These are phyloP conservation scores for Apostichopus parvimensis DNA, from an alignment of 35 echinoderm and acorn worm genomes.

Conservation along the genomic window DNA sequence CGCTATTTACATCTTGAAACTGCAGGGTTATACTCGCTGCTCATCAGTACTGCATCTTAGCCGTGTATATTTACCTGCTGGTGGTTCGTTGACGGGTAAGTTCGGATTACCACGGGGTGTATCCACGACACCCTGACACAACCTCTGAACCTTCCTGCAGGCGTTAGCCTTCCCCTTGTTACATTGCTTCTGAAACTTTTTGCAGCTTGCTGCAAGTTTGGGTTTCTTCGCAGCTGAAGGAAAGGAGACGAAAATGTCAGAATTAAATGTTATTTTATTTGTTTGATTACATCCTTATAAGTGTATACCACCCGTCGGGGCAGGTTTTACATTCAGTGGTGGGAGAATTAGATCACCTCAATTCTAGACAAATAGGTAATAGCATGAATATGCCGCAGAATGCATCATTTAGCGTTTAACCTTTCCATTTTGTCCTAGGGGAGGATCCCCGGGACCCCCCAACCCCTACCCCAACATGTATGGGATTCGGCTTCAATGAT, in stretches of 20 bases:
- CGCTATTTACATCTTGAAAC: neutral
- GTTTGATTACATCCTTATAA: no score
- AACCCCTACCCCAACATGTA: no score
- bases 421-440: no score
- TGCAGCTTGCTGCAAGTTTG: neutral
- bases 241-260: neutral
- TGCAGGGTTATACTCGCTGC: neutral
- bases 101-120: neutral
- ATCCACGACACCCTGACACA: neutral
- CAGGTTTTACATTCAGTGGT: no score
- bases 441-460: no score
- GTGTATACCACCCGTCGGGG: no score
- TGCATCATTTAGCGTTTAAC: no score
- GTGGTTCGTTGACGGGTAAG: neutral
- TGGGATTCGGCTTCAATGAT: no score
- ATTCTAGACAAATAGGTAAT: no score
- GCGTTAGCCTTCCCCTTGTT: constrained; percentile 4
- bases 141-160: constrained; percentile 3
- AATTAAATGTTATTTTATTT: no score
- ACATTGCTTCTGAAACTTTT: constrained; percentile 31
- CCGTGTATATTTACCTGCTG: constrained; percentile 7
- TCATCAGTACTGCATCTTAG: neutral
- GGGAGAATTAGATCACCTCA: no score
- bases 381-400: no score
- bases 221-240: neutral